Base-by-base conservation (phyloP, 30 jellyfish, hydroid and myxozoan species). In the Cassiopea andromeda region DNA sequence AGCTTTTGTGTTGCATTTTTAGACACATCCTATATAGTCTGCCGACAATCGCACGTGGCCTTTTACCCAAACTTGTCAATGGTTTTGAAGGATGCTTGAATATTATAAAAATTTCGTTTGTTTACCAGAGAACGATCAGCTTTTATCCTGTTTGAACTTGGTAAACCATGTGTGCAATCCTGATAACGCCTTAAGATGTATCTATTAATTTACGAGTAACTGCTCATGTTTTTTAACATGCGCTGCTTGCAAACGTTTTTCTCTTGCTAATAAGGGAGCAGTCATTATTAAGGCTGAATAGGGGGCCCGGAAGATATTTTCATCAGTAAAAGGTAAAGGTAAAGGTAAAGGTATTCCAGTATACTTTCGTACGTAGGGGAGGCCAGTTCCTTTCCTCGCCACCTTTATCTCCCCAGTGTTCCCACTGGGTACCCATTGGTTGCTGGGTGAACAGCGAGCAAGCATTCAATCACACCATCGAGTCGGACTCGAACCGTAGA, bases 11-110 rank as follows among this genome's bases (percentile, higher is more conserved):
- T 19, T 38, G 2, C 27, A 19, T 70, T 70, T 70, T 70, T 16
- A 43, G 79, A 16, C 49, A 43, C 49, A 70, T 70, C 79, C 79
- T 54, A 14, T 8, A 18, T 18, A 19, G 57, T 70, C 27, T 12
- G 79, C 79, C 79, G 79, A 70, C 79, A 70, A 19, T n/a, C 15
- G 50, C 38, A 10, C 79, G 10, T 64, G 15, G 73, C 73, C 15
- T 0, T 14, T 64, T 13, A 13, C 15, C 19, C 6, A 9, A 13
- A 64, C 73, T 7, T 64, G 64, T 14, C 6, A 64, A 64, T 17
- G 27, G 27, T 64, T 64, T 5, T 13, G 27, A 64, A 64, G 19
- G 73, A 14, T 64, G 73, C 27, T 2, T 64, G 73, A 14, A 5
- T 64, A 0, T 64, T 64, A 27, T 64, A 4, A 17, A 17, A 27